These are phyloP conservation scores for Origma solitaria DNA, from an alignment of 2,113 vertebrate species.

Conservation along the genomic window DNA sequence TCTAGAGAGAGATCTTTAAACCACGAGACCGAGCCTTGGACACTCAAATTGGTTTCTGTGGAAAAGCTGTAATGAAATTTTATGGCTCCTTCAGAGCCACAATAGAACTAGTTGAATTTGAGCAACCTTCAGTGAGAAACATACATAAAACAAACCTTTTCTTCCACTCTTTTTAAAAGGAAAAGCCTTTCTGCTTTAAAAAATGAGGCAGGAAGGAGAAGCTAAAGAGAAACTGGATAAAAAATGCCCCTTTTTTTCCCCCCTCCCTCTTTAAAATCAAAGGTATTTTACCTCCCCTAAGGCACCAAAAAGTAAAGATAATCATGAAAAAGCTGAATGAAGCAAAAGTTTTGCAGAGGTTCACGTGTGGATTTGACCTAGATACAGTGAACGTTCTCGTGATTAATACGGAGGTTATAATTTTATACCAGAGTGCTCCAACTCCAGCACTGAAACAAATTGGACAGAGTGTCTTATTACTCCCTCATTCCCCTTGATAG, in stretches of 20 bases:
- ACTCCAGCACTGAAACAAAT: neutral
- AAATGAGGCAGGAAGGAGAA: neutral
- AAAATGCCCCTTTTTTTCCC: neutral
- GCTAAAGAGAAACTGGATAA: neutral
- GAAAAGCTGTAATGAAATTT: neutral
- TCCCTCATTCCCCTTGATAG: neutral
- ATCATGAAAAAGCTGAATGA: conserved; percentile 54
- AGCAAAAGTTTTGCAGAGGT: conserved; percentile 22
- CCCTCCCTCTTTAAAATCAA: neutral
- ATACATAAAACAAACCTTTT: neutral
- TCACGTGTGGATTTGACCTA: conserved; percentile 29
- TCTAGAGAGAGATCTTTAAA: neutral
- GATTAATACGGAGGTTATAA: neutral
- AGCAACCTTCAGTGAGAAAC: neutral
- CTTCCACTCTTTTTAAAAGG: neutral
- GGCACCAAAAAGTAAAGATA: neutral
- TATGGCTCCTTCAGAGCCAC: neutral
- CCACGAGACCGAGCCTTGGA: neutral
- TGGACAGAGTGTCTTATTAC: neutral
- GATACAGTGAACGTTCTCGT: neutral
- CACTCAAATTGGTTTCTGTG: neutral
- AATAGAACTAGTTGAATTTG: neutral
- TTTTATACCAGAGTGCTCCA: neutral
- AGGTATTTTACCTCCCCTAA: neutral
- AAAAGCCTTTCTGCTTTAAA: neutral